Evolutionary conservation across 2,113 vertebrate species (phyloP), one percentile per base, ranked within the genome.

Genomic region (Apaloderma vittatum): DNA sequence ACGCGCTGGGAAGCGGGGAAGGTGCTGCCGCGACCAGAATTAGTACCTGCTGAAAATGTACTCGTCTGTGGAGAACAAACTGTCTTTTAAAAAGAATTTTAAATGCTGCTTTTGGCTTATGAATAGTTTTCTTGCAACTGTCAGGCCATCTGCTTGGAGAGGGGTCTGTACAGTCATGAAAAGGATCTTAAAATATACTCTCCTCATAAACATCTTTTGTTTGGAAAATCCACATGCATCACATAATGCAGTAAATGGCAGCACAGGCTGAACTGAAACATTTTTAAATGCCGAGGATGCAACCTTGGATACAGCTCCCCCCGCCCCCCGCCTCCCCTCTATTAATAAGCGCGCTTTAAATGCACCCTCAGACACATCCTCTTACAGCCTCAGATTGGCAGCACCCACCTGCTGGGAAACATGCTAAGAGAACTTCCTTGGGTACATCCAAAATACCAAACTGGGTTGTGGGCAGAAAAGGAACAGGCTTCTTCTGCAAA

Each of bases 51-150:
- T 84, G 76, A 88, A 94, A 95, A 86, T 51, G 71, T 81, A 17
- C 76, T 37, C 2, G 80, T 70, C 73, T 36, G 77, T 21, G 0
- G 72, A 81, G 96, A 95, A 97, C 96, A 95, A 95, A 86, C 94
- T 84, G 94, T 79, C 90, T 96, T 94, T 71, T 76, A 15, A 43
- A 88, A 80, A 55, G 37, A 66, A 75, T 65, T 93, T 68, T 21
- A 80, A 95, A 93, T 36, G 83, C 93, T 88, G 15, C 96, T 97
- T 94, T 94, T 94, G 71, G 93, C 86, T 97, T 97, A 30, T 63
- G 86, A 97, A 95, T 86, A 87, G 88, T 88, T 97, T 95, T 72
- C 92, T 96, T 90, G 75, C 97, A 97, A 97, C 96, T 97, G 94
- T 97, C 67, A 75, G 93, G 91, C 97, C 97, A 97, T 97, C 97